These are phyloP conservation scores for Enteromius mattozi DNA, from an alignment of 2,797 vertebrate species.

Conservation along the genomic window DNA sequence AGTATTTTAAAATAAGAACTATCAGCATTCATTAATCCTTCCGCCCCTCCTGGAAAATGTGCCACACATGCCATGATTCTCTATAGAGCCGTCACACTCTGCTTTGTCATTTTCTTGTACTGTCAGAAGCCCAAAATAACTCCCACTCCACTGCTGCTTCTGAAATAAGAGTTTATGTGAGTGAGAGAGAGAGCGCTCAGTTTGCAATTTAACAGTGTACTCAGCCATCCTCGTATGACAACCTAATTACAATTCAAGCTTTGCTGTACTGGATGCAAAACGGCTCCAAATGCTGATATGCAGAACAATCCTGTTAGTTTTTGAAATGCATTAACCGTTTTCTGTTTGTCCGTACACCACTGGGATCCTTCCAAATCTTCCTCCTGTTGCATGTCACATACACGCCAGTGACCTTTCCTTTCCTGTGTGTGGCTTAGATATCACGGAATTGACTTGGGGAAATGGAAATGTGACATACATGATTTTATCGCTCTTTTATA, in stretches of 20 bases:
- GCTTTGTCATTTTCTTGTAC: slow-evolving; percentile 36
- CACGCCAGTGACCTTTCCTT: slow-evolving; percentile 4
- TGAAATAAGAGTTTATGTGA: slow-evolving; percentile 20
- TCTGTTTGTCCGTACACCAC: slow-evolving; percentile 12
- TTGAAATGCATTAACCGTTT: slow-evolving; percentile 11
- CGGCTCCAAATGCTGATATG: slow-evolving; percentile 29
- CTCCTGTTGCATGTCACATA: neutral
- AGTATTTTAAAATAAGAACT: slow-evolving; percentile 23
- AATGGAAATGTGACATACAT: neutral
- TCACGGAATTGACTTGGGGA: neutral
- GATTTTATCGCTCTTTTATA: neutral
- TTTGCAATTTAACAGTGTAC: slow-evolving; percentile 39
- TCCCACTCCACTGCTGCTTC: slow-evolving; percentile 21
- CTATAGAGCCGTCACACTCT: slow-evolving; percentile 47
- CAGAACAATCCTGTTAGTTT: slow-evolving; percentile 38
- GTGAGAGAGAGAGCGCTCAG: neutral
- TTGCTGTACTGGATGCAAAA: slow-evolving; percentile 33
- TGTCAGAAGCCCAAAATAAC: slow-evolving; percentile 28
- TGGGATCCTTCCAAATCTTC: neutral
- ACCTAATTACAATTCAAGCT: slow-evolving; percentile 48
- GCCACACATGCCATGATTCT: slow-evolving; percentile 42
- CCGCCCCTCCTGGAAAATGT: slow-evolving; percentile 52
- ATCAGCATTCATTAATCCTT: slow-evolving; percentile 61
- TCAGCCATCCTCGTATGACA: slow-evolving; percentile 41
- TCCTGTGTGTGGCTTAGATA: slow-evolving; percentile 3